Evolutionary conservation across 2,797 vertebrate species (phyloP), one percentile per base, ranked within the genome.

Genomic region (Chromis chromis): DNA sequence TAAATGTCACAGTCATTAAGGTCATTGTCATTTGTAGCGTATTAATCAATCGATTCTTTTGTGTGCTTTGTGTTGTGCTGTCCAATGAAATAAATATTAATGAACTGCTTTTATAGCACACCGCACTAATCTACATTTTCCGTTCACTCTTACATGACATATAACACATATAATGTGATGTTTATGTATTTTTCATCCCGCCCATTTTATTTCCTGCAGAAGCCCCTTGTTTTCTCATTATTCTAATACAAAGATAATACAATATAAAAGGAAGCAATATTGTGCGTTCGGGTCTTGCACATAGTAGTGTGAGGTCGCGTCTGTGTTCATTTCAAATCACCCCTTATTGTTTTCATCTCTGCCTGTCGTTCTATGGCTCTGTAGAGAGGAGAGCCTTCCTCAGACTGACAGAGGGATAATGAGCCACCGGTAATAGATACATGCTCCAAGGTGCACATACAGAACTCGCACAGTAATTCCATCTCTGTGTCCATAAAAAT

Each of bases 281-380:
- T 7, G 25, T 39, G 62, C 62, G 68, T 33, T 58, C 31, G 59
- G 59, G 65, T 19, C 4, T n/a, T 54, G 11, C 49, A 31, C 33
- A 22, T 1, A 48, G 22, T 12, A 17, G 24, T 54, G 53, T 56
- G 58, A 3, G 4, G 57, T 68, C 12, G 24, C 27, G 58, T 49
- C 58, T 59, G 36, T 46, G 44, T 67, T 79, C 5, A 60, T 64
- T 69, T 75, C 57, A 36, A 65, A 77, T 82, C 28, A 68, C 50
- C 70, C 79, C 56, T 74, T 65, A 61, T 73, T 78, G 65, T 75
- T 80, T 79, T 82, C 53, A 72, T 81, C 67, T 69, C 52, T 66
- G 54, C 50, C 73, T 49, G 60, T 76, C 70, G 59, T 4, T 54
- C 13, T 54, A 27, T 36, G 54, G 73, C 70, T 19, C 49, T 55